phyloP scores from a whole-genome alignment of 2,797 vertebrate species.

The Phrynocephalus forsythii region DNA sequence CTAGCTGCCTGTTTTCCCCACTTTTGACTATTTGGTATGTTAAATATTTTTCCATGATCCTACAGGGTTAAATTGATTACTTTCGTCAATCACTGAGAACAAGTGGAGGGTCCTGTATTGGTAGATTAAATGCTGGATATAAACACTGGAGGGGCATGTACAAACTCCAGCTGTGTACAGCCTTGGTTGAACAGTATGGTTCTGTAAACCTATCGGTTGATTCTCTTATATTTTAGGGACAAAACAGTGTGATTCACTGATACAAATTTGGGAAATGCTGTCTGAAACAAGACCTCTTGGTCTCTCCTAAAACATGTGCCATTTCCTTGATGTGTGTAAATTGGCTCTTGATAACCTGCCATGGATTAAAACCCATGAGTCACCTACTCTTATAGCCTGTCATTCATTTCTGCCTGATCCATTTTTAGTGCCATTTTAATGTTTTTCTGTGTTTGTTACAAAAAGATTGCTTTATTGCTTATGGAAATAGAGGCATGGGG shows the following conservation, averaged over 20 bases:
- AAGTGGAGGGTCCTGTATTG: background rate
- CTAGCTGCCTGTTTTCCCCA: background rate
- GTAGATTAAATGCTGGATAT: no score
- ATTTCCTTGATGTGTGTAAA: conserved; percentile 39
- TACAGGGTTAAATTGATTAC: background rate
- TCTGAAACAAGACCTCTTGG: background rate
- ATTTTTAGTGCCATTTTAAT: conserved; percentile 12
- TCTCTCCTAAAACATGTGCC: background rate
- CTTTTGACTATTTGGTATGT: background rate
- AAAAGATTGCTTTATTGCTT: conserved; percentile 52
- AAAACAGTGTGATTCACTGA: no score
- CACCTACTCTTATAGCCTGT: conserved; percentile 27
- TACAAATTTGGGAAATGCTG: background rate
- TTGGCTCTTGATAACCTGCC: conserved; percentile 9
- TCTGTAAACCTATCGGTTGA: background rate
- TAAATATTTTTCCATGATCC: background rate
- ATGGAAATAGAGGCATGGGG: conserved; percentile 1
- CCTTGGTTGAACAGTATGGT: background rate
- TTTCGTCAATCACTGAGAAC: background rate
- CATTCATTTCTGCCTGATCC: conserved; percentile 32
- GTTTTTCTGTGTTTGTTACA: conserved; percentile 24
- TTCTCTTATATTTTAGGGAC: background rate
- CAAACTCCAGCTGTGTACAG: background rate
- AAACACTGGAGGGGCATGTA: background rate
- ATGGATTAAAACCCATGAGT: conserved; percentile 50